phyloP scores from a whole-genome alignment of 2,888 invertebrate genomes.

The Phalera bucephala region DNA sequence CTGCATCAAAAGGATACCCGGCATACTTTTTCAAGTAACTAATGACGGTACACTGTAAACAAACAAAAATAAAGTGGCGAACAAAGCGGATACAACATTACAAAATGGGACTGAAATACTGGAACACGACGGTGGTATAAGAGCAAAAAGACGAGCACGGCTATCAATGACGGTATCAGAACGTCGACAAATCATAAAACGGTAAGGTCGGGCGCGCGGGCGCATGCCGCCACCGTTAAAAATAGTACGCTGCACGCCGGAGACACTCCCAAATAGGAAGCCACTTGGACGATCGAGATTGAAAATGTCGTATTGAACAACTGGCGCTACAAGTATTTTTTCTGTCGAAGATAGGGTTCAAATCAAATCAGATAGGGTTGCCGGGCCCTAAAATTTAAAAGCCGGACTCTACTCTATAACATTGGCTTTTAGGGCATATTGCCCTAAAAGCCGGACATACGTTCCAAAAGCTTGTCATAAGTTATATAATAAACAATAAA shows the following conservation, averaged over 20 bases:
- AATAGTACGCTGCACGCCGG: constrained; percentile 55
- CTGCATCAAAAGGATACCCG: too few species aligned
- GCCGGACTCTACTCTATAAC: too few species aligned
- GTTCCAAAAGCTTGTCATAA: too few species aligned
- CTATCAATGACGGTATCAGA: constrained; percentile 55
- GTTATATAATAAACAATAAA: too few species aligned
- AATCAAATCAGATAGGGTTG: too few species aligned
- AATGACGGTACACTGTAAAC: background rate
- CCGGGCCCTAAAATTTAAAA: too few species aligned
- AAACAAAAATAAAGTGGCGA: constrained; percentile 21
- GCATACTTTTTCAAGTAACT: background rate
- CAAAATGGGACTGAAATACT: constrained; percentile 17
- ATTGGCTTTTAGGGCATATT: too few species aligned
- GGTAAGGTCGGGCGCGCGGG: constrained; percentile 65
- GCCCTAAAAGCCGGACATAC: too few species aligned
- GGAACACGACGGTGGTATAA: constrained; percentile 20
- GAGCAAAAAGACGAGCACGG: constrained; percentile 31
- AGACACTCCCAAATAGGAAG: constrained; percentile 74
- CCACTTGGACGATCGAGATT: constrained; percentile 49
- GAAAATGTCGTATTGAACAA: constrained; percentile 34
- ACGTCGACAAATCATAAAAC: constrained; percentile 63
- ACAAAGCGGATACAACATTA: constrained; percentile 29
- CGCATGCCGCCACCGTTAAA: constrained; percentile 62
- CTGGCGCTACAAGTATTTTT: constrained; percentile 1
- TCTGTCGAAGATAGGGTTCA: too few species aligned